Conservation (phyloP, 2,888 invertebrate species). For the Proisotoma minuta region DNA sequence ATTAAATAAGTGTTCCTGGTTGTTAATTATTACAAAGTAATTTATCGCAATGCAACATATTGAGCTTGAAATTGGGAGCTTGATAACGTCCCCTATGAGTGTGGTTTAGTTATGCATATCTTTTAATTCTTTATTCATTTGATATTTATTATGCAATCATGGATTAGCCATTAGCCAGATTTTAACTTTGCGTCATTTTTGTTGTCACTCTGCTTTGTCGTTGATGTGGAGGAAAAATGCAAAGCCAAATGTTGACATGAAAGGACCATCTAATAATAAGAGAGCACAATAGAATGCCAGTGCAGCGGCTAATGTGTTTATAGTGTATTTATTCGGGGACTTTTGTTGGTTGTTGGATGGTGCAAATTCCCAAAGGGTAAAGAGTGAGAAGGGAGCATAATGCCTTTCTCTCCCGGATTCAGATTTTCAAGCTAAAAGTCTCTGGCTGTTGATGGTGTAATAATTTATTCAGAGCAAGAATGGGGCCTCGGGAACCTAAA, state of each 20-base stretch:
- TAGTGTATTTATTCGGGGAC: neutral
- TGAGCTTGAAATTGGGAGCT: neutral
- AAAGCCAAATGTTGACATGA: too few species aligned
- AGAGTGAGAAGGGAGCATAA: constrained; percentile 18
- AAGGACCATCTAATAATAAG: too few species aligned
- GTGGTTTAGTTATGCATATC: neutral
- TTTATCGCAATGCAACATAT: neutral
- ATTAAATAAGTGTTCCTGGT: neutral
- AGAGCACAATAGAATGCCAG: too few species aligned
- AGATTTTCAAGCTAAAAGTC: neutral
- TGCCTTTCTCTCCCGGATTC: constrained; percentile 16
- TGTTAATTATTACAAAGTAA: neutral
- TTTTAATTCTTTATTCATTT: neutral
- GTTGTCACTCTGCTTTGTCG: too few species aligned
- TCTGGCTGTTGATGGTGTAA: constrained; percentile 37
- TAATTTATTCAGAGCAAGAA: constrained; percentile 42
- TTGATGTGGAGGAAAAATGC: too few species aligned
- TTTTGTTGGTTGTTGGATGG: neutral
- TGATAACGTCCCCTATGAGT: too few species aligned
- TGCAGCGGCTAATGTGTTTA: constrained; percentile 1
- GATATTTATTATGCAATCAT: neutral
- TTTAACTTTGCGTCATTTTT: too few species aligned
- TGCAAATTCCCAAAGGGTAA: constrained; percentile 21
- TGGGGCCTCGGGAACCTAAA: constrained; percentile 13
- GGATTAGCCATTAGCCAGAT: too few species aligned